These are phyloP conservation scores for Apogon hyalosoma DNA, from an alignment of 2,797 vertebrate species.

Conservation along the genomic window DNA sequence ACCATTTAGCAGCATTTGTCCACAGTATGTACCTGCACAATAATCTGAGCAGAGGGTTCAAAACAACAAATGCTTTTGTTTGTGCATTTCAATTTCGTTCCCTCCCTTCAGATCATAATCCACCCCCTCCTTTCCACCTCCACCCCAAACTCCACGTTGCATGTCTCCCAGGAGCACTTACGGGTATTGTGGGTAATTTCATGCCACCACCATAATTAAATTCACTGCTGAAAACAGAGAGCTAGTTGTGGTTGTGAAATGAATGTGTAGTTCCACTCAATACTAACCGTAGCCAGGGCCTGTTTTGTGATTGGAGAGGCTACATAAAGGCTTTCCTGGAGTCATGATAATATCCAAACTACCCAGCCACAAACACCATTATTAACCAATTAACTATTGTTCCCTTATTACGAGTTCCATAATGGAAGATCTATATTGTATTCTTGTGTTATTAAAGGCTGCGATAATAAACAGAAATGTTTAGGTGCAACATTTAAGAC, in stretches of 20 bases:
- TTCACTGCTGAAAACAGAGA: conserved; percentile 38
- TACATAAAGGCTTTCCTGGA: conserved; percentile 7
- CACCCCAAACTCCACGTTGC: conserved; percentile 5
- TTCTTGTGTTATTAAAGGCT: conserved; percentile 23
- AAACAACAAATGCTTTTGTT: conserved; percentile 3
- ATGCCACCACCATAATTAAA: conserved; percentile 59
- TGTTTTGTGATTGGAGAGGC: conserved; percentile 11
- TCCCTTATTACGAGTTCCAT: conserved; percentile 30
- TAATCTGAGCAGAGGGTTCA: not conserved
- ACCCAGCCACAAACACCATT: conserved; percentile 27
- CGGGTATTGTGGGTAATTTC: conserved; percentile 65
- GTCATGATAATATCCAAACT: conserved; percentile 23
- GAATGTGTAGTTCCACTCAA: conserved; percentile 14
- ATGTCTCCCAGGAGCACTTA: conserved; percentile 57
- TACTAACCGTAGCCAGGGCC: conserved; percentile 17
- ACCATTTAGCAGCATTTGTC: no score
- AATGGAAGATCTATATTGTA: conserved; percentile 10
- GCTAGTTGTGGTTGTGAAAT: conserved; percentile 34
- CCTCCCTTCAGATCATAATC: conserved; percentile 9
- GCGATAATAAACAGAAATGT: not conserved
- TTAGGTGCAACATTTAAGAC: not conserved
- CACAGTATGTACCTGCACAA: no score
- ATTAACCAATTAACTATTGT: conserved; percentile 43
- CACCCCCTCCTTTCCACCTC: conserved; percentile 9
- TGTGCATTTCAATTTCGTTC: conserved; percentile 11